Evolutionary conservation across 2,888 invertebrate genomes (phyloP), one percentile per base, ranked within the genome.

Genomic region (Limnephilus lunatus): DNA sequence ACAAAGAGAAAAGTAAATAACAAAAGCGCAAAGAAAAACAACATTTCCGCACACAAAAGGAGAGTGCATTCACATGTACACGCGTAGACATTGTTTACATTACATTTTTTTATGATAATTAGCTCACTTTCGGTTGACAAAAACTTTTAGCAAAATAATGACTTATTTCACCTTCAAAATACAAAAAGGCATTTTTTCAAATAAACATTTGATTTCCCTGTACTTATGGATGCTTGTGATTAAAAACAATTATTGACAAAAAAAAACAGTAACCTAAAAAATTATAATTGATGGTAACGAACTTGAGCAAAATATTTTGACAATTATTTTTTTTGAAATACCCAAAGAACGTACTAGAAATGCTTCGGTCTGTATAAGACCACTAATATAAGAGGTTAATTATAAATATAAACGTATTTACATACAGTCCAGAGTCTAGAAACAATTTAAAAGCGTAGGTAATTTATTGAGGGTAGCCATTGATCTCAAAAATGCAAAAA

Each of bases 381-480:
- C 7, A n/a, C 68, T 9, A 68, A 68, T 68, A 5, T 19, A 19
- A 68, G 25, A 68, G 7, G 68, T 68, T 25, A 68, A n/a, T 68
- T 68, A 68, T 68, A 68, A 68, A 68, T 68, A 68, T 25, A 25
- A 68, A 68, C 25, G 7, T 68, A 68, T 68, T 68, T 68, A 68
- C 68, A 68, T 68, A 68, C 68, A 68, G 25, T 68, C 25, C 68
- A 68, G 68, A 68, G 68, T 68, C 68, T 68, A 68, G 68, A n/a
- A 68, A 68, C 68, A 68, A 68, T 68, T 68, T 68, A 25, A 68
- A 68, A 68, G 68, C 68, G 68, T 68, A 25, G 68, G 68, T 68
- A 68, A 68, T 68, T 68, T 68, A 85, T 35, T 53, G 44, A 86
- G 86, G 53, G 53, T 87, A 48, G 87, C 31, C 87, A 87, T 87